Percentiles rank a stretch among this genome's conserved stretches.
Conservation (phyloP, 2,797 vertebrate species). For the Valencia hispanica region DNA sequence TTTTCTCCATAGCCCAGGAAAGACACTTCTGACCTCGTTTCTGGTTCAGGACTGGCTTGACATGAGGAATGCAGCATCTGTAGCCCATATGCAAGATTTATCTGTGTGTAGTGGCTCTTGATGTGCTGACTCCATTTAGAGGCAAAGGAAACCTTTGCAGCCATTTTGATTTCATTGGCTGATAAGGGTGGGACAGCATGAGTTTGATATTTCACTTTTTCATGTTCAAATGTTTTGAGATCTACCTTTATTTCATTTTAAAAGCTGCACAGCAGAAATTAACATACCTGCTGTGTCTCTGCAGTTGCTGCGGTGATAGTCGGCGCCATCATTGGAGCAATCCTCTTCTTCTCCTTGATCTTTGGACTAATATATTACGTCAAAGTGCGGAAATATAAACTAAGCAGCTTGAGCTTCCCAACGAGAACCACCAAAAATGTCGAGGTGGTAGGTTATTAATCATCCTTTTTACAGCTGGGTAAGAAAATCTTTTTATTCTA, state of each 20-base stretch:
- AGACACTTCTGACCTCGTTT: too few relatives aligned
- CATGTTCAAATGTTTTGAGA: neutral
- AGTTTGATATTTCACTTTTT: neutral
- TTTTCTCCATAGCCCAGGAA: too few relatives aligned
- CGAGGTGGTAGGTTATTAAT: constrained; percentile 69
- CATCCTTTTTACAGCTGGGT: accelerated
- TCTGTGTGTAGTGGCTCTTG: too few relatives aligned
- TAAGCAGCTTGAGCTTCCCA: constrained; percentile 57
- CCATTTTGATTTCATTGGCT: neutral
- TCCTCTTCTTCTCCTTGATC: constrained; percentile 50
- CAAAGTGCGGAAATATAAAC: constrained; percentile 67
- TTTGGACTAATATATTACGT: constrained; percentile 70
- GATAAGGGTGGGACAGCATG: neutral
- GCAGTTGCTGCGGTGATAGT: constrained; percentile 57
- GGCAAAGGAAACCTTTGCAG: neutral
- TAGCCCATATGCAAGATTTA: too few relatives aligned
- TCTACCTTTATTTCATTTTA: neutral
- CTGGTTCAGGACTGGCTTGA: too few relatives aligned
- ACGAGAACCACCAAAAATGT: constrained; percentile 13
- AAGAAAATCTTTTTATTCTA: neutral
- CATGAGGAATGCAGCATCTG: too few relatives aligned
- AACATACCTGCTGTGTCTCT: neutral
- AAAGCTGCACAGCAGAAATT: neutral
- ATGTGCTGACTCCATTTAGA: neutral
- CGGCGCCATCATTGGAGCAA: constrained; percentile 61